Base-by-base conservation (phyloP, 2,113 vertebrate genomes). In the Bettongia penicillata region DNA sequence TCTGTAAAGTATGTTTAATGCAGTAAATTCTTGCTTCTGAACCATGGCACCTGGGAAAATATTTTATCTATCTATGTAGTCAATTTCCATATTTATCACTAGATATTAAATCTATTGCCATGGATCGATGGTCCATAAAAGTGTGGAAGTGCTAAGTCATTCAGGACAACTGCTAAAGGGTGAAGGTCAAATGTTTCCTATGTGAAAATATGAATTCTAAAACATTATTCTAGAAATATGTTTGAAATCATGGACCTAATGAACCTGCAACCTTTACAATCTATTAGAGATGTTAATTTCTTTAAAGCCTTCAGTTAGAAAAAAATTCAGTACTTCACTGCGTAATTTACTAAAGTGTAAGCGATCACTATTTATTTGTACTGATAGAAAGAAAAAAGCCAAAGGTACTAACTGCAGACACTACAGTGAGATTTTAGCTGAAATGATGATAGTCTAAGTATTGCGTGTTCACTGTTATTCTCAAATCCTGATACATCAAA, bases 401-500 rank as follows among this genome's bases (percentile, higher is more conserved):
- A 95, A 92, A 95, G 93, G 52, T 55, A 92, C 53, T 93, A 97
- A 92, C 61, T 92, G n/a, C 53, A 90, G 43, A 93, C 51, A 93
- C n/a, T 92, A 24, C 50, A 90, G 90, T 96, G 93, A 53, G 96
- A 95, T 51, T 94, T 95, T 55, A 89, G 93, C 52, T 84, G 52
- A 95, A 97, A 94, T 90, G 57, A 95, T 96, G 28, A 50, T 84
- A 96, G 93, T 51, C 91, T 28, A 96, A 95, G 26, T 53, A 92
- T 94, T 90, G 50, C 91, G 68, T 23, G n/a, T 57, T 97, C 53
- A 49, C 31, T 95, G 51, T 43, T 94, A n/a, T 91, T 93, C 25
- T 94, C 61, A 95, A 14, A 1, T 94, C 50, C 43, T 43, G 12
- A 97, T 57, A 84, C 93, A 55, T 28, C 48, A 61, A 94, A 51